Evolutionary conservation across 2,797 vertebrate species (phyloP).

Genomic region (Ptychobarbus kaznakovi): DNA sequence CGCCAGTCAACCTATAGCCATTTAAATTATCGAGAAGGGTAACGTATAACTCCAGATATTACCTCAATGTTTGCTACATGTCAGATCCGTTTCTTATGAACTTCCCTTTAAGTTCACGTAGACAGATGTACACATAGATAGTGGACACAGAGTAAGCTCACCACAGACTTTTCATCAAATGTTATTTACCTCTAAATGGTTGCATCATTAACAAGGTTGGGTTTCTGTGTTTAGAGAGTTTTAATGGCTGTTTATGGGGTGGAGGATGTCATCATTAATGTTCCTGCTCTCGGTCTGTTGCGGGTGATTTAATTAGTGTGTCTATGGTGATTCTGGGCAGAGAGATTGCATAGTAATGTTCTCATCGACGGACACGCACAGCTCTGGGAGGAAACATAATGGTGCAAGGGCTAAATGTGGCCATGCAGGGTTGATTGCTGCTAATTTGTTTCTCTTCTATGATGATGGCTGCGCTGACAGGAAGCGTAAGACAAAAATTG

Average conservation of each 20-base stretch:
- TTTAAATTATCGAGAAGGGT: neutral
- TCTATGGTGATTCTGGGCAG: slow-evolving; percentile 49
- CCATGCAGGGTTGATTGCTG: slow-evolving; percentile 58
- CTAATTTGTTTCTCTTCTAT: slow-evolving; percentile 61
- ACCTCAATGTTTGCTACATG: neutral
- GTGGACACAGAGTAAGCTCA: neutral
- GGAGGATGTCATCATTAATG: slow-evolving; percentile 45
- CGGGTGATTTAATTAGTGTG: slow-evolving; percentile 55
- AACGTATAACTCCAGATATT: neutral
- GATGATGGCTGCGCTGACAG: slow-evolving; percentile 33
- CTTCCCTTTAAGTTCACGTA: neutral
- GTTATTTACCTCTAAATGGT: slow-evolving; percentile 44
- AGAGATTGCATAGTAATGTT: slow-evolving; percentile 52
- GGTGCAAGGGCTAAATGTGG: slow-evolving; percentile 37
- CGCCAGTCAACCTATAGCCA: neutral
- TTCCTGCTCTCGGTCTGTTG: slow-evolving; percentile 46
- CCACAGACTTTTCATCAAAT: slow-evolving; percentile 33
- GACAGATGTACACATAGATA: neutral
- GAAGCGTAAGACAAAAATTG: slow-evolving; percentile 42
- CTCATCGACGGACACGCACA: slow-evolving; percentile 29
- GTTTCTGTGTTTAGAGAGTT: slow-evolving; percentile 48
- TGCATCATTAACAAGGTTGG: slow-evolving; percentile 37
- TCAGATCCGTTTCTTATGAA: neutral
- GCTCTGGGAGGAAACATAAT: slow-evolving; percentile 22
- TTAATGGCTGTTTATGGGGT: slow-evolving; percentile 54